Evolutionary conservation across 1,140 invertebrate genomes (phyloP).

Genomic region (Holcopasites calliopsidis): DNA sequence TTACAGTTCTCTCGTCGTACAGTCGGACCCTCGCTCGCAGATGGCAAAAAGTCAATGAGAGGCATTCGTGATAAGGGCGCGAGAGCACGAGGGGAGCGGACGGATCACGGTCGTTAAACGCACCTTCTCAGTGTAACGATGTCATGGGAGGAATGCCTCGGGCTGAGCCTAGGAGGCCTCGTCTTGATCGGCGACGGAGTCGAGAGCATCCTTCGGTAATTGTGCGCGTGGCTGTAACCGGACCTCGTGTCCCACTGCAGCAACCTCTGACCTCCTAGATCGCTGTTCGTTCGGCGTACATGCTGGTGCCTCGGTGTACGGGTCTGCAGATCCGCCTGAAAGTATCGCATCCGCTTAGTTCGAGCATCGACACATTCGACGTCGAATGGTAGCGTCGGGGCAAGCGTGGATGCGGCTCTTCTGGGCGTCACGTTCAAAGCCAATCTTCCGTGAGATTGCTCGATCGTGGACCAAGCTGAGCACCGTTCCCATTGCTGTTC

Average conservation of each 20-base stretch:
- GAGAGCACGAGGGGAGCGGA: not conserved
- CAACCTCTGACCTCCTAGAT: slow-evolving; percentile 81
- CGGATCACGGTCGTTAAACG: slow-evolving; percentile 39
- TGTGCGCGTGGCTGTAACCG: slow-evolving; percentile 73
- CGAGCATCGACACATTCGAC: no score
- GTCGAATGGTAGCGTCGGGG: no score
- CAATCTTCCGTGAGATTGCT: not conserved
- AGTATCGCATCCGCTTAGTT: slow-evolving; percentile 26
- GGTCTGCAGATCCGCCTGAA: slow-evolving; percentile 81
- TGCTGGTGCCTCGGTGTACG: slow-evolving; percentile 77
- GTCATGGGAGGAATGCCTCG: slow-evolving; percentile 77
- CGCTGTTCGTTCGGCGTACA: slow-evolving; percentile 82
- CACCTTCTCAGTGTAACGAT: slow-evolving; percentile 78
- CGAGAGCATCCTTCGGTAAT: slow-evolving; percentile 81
- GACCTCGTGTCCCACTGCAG: slow-evolving; percentile 81
- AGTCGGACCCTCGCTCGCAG: slow-evolving; percentile 20
- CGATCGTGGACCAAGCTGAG: not conserved
- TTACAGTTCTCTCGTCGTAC: slow-evolving; percentile 15
- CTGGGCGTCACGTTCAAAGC: slow-evolving; percentile 3
- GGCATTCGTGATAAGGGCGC: slow-evolving; percentile 54
- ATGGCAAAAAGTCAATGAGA: slow-evolving; percentile 58
- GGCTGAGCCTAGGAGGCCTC: slow-evolving; percentile 79
- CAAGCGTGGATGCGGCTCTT: not conserved
- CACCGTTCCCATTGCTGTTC: not conserved
- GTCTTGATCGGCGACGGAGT: slow-evolving; percentile 83